phyloP scores from a whole-genome alignment of 2,797 vertebrate species.

The Tragelaphus oryx region DNA sequence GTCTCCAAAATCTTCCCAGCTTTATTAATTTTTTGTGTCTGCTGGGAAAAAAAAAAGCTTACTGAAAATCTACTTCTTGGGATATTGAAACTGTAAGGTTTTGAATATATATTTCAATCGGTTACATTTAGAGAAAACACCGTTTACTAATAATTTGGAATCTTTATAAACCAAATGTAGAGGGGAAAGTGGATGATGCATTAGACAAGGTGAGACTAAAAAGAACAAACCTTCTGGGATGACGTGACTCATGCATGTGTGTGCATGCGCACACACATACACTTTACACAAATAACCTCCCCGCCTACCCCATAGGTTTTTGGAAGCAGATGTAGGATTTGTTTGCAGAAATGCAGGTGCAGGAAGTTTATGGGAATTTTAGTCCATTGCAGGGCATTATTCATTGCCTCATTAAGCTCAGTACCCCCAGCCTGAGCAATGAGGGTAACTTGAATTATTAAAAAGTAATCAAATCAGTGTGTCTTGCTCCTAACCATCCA shows the following conservation, averaged over 20 bases:
- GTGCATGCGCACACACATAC: no score
- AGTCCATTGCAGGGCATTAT: background rate
- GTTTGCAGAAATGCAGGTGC: constrained; percentile 62
- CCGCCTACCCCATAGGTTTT: background rate
- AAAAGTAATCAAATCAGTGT: constrained; percentile 64
- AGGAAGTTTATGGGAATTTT: constrained; percentile 57
- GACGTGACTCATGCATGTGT: background rate
- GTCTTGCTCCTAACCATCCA: constrained; percentile 55
- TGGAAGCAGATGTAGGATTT: constrained; percentile 54
- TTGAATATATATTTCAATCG: background rate
- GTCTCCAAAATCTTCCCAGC: background rate
- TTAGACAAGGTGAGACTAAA: background rate
- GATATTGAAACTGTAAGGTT: background rate
- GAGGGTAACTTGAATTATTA: constrained; percentile 61
- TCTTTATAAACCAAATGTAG: background rate
- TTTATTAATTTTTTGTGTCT: background rate
- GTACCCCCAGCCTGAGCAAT: constrained; percentile 20
- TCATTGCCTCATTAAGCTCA: constrained; percentile 44
- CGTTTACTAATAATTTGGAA: background rate
- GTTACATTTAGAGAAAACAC: background rate
- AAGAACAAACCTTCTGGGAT: background rate
- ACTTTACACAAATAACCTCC: background rate
- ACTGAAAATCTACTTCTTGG: constrained; percentile 3
- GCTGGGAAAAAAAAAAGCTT: background rate
- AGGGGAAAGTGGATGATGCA: background rate